Evolutionary conservation across 2,113 vertebrate species (phyloP).

Genomic region (Phodopus roborovskii): DNA sequence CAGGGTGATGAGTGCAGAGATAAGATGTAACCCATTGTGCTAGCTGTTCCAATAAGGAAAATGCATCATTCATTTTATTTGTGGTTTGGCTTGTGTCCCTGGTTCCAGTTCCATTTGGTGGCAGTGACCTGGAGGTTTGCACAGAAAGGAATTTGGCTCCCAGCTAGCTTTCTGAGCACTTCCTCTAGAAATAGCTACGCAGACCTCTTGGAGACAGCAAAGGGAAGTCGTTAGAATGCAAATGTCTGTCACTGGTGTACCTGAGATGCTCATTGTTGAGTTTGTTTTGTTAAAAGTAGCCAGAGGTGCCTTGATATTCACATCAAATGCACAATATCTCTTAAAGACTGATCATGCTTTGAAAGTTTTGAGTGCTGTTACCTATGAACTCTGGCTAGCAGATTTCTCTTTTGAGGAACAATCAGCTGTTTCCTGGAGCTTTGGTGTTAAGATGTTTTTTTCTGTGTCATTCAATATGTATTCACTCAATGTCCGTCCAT

Average conservation of each 20-base stretch:
- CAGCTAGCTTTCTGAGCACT: background rate
- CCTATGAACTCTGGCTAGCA: background rate
- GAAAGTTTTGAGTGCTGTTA: slow-evolving; percentile 49
- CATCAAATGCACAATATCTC: slow-evolving; percentile 15
- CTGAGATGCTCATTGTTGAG: background rate
- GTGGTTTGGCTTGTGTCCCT: background rate
- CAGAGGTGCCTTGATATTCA: slow-evolving; percentile 57
- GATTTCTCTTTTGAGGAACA: slow-evolving; percentile 18
- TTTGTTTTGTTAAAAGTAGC: slow-evolving; percentile 52
- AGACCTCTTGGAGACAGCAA: background rate
- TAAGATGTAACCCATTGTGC: background rate
- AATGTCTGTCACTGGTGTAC: background rate
- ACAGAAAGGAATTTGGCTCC: background rate
- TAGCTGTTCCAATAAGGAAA: slow-evolving; percentile 21
- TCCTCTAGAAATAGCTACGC: background rate
- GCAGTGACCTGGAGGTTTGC: background rate
- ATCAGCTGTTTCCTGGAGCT: background rate
- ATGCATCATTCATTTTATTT: background rate
- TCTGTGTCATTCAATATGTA: background rate
- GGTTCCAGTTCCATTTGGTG: background rate
- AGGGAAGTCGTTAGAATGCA: background rate
- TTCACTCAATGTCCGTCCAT: background rate
- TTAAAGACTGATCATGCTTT: slow-evolving; percentile 43
- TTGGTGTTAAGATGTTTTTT: background rate
- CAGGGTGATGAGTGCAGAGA: background rate